Evolutionary conservation across 1,140 invertebrate genomes (phyloP).

Genomic region (Eumaeus atala): DNA sequence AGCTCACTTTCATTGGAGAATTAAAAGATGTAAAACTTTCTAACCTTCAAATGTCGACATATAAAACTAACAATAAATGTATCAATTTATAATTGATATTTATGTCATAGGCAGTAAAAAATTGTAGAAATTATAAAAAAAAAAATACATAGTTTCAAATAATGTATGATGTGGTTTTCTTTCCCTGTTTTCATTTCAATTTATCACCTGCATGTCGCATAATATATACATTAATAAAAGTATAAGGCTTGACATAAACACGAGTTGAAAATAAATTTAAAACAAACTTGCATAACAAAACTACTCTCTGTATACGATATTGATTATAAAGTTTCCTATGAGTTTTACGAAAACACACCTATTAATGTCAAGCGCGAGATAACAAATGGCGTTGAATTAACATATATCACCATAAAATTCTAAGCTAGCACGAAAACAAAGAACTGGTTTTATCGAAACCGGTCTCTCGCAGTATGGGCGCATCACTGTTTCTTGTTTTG

Average conservation of each 20-base stretch:
- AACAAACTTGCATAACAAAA: conserved; percentile 13
- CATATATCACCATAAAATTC: conserved; percentile 15
- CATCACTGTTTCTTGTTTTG: background rate
- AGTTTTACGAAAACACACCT: conserved; percentile 5
- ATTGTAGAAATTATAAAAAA: conserved; percentile 70
- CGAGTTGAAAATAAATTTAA: conserved; percentile 3
- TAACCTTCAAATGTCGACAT: conserved; percentile 66
- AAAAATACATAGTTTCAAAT: conserved; percentile 70
- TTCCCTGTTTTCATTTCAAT: conserved; percentile 12
- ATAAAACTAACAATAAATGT: conserved; percentile 69
- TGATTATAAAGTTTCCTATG: conserved; percentile 8
- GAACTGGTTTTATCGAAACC: conserved; percentile 6
- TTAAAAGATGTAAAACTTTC: conserved; percentile 21
- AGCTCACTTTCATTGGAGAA: conserved; percentile 68
- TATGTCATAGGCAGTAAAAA: conserved; percentile 68
- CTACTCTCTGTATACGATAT: background rate
- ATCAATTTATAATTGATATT: conserved; percentile 73
- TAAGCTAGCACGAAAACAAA: conserved; percentile 12
- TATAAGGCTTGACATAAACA: no score
- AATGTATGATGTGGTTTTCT: conserved; percentile 55
- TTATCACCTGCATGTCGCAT: no score
- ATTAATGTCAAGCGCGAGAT: conserved; percentile 1
- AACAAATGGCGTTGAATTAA: conserved; percentile 10
- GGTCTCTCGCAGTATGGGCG: background rate
- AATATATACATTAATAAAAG: background rate